A percentile compares a stretch with the other conserved stretches of the same genome.
Conservation (phyloP, 2,888 invertebrate species). For the Lepas anatifera region DNA sequence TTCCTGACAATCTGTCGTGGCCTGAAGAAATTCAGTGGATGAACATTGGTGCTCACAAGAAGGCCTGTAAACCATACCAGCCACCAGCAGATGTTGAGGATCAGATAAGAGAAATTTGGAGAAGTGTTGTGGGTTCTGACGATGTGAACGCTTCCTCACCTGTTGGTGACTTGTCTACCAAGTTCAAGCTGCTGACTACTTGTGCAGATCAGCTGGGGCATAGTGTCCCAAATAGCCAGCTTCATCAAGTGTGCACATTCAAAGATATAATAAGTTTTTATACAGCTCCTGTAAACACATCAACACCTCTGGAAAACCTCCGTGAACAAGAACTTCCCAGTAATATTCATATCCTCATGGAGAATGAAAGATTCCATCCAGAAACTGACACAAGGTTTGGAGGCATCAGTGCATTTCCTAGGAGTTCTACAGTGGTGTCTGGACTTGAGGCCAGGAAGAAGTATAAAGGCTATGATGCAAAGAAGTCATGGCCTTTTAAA, state of each 20-base stretch:
- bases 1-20: background rate
- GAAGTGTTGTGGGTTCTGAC: background rate
- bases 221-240: background rate
- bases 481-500: background rate
- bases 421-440: background rate
- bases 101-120: background rate
- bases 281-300: background rate
- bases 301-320: background rate
- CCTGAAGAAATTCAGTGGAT: background rate
- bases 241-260: background rate
- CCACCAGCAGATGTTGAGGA: background rate
- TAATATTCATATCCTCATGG: background rate
- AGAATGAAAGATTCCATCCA: background rate
- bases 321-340: background rate
- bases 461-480: background rate
- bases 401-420: background rate
- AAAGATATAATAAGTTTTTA: background rate
- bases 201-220: background rate
- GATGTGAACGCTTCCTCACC: background rate
- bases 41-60: background rate
- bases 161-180: background rate
- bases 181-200: background rate
- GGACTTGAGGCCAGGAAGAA: background rate
- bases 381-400: background rate
- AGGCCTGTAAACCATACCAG: background rate